These are phyloP conservation scores for Pagetopsis macropterus DNA, from an alignment of 2,797 vertebrate species.

Conservation along the genomic window DNA sequence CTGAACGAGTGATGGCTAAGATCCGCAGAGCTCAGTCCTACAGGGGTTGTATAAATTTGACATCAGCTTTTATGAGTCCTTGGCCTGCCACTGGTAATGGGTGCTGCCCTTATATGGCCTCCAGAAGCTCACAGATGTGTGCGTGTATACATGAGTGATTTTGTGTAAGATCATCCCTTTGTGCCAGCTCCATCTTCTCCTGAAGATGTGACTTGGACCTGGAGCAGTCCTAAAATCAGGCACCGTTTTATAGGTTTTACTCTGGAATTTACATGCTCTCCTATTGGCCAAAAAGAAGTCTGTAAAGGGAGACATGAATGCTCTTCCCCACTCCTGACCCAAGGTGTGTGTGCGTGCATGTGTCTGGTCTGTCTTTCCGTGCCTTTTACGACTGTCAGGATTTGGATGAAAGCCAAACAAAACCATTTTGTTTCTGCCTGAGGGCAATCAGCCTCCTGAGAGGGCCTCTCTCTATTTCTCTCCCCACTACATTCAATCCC, in stretches of 20 bases:
- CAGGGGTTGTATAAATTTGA: constrained; percentile 55
- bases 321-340: constrained; percentile 35
- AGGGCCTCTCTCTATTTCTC: constrained; percentile 40
- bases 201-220: constrained; percentile 50
- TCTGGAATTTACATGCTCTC: constrained; percentile 57
- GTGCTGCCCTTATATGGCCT: constrained; percentile 71
- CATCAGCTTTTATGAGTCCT: constrained; percentile 65
- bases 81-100: constrained; percentile 53
- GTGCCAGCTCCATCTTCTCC: constrained; percentile 48
- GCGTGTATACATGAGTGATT: constrained; percentile 22
- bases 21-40: constrained; percentile 39
- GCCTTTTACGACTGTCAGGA: constrained; percentile 56
- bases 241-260: constrained; percentile 49
- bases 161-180: constrained; percentile 36
- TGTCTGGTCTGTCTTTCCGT: constrained; percentile 14
- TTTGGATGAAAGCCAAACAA: constrained; percentile 71
- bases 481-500: constrained; percentile 33
- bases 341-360: constrained; percentile 14
- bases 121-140: constrained; percentile 36
- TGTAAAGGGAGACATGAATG: constrained; percentile 45
- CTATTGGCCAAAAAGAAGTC: constrained; percentile 32
- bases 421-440: constrained; percentile 73
- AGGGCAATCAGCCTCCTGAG: constrained; percentile 51
- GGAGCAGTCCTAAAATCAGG: constrained; percentile 52
- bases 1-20: constrained; percentile 37